A percentile compares a stretch with the other conserved stretches of the same genome.
phyloP scores from a whole-genome alignment of 2,797 vertebrate genomes.

The Ceryle rudis region DNA sequence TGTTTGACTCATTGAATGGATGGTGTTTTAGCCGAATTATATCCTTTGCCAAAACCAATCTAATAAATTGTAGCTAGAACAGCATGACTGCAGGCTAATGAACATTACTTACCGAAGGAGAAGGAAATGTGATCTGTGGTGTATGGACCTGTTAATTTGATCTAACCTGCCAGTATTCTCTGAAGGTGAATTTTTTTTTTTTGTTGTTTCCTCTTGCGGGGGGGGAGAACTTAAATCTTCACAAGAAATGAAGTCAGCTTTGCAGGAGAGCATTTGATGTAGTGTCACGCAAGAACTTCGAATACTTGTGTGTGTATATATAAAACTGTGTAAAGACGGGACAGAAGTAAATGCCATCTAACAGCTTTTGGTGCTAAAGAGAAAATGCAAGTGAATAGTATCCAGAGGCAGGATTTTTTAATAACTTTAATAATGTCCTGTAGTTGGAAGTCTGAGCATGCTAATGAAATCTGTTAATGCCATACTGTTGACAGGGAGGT shows the following conservation, averaged over 20 bases:
- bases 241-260: background rate
- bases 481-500: background rate
- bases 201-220: background rate
- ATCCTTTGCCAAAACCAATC: background rate
- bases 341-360: background rate
- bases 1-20: background rate
- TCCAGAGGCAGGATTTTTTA: background rate
- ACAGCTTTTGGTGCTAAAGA: background rate
- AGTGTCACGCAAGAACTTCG: background rate
- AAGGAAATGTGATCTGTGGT: constrained; percentile 20
- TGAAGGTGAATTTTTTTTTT: background rate
- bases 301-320: background rate
- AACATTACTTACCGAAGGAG: constrained; percentile 41
- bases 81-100: background rate
- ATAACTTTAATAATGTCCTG: background rate
- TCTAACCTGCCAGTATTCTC: constrained; percentile 3
- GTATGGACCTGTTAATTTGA: constrained; percentile 44
- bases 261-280: background rate
- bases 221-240: background rate
- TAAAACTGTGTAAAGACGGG: background rate
- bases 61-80: constrained; percentile 3
- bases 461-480: background rate
- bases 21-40: background rate
- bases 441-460: background rate
- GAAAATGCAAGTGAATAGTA: background rate